Evolutionary conservation across 2,888 invertebrate species (phyloP).

Genomic region (Hydrotaea cyrtoneurina): DNA sequence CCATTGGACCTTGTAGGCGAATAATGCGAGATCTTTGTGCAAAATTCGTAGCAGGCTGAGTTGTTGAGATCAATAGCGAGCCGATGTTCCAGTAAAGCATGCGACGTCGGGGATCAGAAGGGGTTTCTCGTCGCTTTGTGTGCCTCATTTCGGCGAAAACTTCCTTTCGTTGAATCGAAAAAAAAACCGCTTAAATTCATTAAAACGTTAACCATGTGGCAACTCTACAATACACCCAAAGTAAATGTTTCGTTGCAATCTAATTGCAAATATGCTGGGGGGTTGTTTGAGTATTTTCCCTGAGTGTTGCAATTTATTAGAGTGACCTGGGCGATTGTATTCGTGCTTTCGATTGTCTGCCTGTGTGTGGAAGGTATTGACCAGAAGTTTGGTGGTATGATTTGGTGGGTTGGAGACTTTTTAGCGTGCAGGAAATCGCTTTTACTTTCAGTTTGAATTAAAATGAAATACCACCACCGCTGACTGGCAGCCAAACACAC

Average conservation of each 20-base stretch:
- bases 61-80: no score
- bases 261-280: not conserved
- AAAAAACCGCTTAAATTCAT: no score
- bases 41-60: no score
- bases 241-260: not conserved
- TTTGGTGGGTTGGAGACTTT: not conserved
- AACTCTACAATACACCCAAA: not conserved
- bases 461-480: slow-evolving; percentile 14
- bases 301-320: not conserved
- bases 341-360: not conserved
- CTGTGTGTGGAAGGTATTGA: not conserved
- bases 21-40: no score
- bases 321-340: not conserved
- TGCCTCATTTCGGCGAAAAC: no score
- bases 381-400: not conserved
- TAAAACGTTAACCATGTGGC: no score
- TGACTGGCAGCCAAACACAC: slow-evolving; percentile 8
- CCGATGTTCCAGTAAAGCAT: no score
- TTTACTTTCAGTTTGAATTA: slow-evolving; percentile 48
- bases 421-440: slow-evolving; percentile 62
- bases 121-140: no score
- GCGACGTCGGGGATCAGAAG: no score
- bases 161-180: no score
- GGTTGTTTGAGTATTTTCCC: not conserved
- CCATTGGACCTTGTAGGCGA: no score